Percentiles rank a stretch among this genome's conserved stretches.
Evolutionary conservation across 2,797 vertebrate genomes (phyloP).

Genomic region (Clarias pachynema): DNA sequence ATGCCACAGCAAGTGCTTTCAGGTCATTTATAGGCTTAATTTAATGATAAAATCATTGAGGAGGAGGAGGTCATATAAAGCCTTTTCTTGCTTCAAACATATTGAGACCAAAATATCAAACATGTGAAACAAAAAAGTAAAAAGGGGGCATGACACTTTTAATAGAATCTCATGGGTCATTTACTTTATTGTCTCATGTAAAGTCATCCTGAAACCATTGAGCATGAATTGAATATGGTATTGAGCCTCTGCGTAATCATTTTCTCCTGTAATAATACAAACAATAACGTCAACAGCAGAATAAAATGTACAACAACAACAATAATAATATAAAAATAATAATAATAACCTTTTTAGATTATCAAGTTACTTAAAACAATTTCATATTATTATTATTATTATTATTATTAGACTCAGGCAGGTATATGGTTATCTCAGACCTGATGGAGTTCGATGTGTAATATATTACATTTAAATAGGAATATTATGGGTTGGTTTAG

Average conservation of each 20-base stretch:
- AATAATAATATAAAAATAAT: neutral
- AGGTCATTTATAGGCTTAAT: slow-evolving; percentile 87
- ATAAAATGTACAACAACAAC: neutral
- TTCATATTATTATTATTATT: slow-evolving; percentile 8
- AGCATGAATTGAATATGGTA: slow-evolving; percentile 62
- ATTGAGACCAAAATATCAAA: slow-evolving; percentile 67
- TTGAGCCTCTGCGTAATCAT: slow-evolving; percentile 53
- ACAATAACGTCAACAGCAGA: neutral
- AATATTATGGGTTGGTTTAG: slow-evolving; percentile 52
- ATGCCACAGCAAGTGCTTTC: slow-evolving; percentile 80
- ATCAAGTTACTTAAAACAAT: neutral
- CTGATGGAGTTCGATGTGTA: slow-evolving; percentile 41
- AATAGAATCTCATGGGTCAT: slow-evolving; percentile 78
- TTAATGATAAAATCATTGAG: slow-evolving; percentile 82
- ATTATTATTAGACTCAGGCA: slow-evolving; percentile 29
- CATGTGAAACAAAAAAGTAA: slow-evolving; percentile 61
- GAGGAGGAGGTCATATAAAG: slow-evolving; percentile 59
- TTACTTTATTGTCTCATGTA: slow-evolving; percentile 72
- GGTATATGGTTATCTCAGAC: slow-evolving; percentile 40
- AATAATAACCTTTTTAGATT: neutral
- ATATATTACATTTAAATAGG: slow-evolving; percentile 55
- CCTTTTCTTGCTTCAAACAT: slow-evolving; percentile 68
- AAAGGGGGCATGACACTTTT: slow-evolving; percentile 65
- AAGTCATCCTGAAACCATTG: slow-evolving; percentile 70
- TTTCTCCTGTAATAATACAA: neutral